Conservation (phyloP, 2,797 vertebrate genomes). For the Tokudaia muenninki region DNA sequence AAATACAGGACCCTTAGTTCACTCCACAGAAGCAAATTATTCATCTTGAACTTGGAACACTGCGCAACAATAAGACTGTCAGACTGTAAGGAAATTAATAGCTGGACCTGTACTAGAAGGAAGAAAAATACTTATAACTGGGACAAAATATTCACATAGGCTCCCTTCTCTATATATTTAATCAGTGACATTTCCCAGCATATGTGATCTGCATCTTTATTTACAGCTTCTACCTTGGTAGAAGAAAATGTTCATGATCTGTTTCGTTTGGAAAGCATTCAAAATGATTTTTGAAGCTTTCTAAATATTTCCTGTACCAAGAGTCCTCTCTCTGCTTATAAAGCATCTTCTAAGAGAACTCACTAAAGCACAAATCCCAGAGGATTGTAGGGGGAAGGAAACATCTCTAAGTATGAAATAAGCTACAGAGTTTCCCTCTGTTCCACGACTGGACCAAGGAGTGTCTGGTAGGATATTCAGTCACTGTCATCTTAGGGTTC, state of each 20-base stretch:
- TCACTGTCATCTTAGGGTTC: background rate
- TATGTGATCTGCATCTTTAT: constrained; percentile 69
- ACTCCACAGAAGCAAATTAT: constrained; percentile 13
- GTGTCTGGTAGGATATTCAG: background rate
- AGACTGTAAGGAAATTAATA: constrained; percentile 53
- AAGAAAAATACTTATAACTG: constrained; percentile 63
- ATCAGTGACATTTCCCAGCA: background rate
- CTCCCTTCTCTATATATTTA: constrained; percentile 1
- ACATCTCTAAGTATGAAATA: background rate
- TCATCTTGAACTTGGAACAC: constrained; percentile 48
- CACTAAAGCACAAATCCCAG: constrained; percentile 10
- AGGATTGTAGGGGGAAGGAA: background rate
- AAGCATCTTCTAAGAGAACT: background rate
- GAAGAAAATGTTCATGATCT: constrained; percentile 60
- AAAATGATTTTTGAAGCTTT: constrained; percentile 23
- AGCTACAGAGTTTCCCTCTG: background rate
- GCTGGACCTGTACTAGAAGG: background rate
- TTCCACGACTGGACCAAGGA: background rate
- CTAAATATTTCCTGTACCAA: background rate
- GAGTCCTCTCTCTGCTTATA: constrained; percentile 26
- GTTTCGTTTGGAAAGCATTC: constrained; percentile 59
- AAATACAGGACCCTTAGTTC: constrained; percentile 20
- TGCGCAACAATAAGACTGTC: background rate
- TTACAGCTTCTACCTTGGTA: constrained; percentile 48
- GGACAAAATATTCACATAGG: constrained; percentile 59